Conservation (phyloP, 2,797 vertebrate genomes). For the Cynodonichthys magdalenae region DNA sequence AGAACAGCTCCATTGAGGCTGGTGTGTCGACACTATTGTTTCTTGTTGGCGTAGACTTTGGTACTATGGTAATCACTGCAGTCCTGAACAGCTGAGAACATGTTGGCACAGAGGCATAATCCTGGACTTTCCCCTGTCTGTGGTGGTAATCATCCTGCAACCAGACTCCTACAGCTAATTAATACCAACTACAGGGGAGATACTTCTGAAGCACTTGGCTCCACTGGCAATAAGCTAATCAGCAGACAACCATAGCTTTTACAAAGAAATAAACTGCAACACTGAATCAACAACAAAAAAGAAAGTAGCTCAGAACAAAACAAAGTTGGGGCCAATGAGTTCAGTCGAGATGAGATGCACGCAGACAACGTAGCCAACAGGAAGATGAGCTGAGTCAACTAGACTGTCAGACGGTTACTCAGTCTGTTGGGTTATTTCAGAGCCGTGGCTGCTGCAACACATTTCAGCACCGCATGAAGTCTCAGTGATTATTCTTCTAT, state of each 20-base stretch:
- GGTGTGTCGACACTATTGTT: constrained; percentile 62
- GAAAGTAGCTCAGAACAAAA: constrained; percentile 11
- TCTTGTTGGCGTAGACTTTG: constrained; percentile 58
- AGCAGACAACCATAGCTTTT: constrained; percentile 39
- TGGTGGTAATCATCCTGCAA: constrained; percentile 71
- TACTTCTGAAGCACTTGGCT: constrained; percentile 74
- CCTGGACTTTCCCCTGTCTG: constrained; percentile 70
- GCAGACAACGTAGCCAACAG: constrained; percentile 40
- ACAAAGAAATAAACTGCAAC: constrained; percentile 45
- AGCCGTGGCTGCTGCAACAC: constrained; percentile 15
- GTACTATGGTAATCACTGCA: constrained; percentile 63
- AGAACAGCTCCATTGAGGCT: constrained; percentile 71
- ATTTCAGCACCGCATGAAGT: constrained; percentile 21
- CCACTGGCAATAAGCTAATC: constrained; percentile 70
- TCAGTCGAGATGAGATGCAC: constrained; percentile 40
- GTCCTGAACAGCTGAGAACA: constrained; percentile 63
- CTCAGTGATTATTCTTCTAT: constrained; percentile 7
- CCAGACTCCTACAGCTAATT: constrained; percentile 79
- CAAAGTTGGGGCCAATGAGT: constrained; percentile 19
- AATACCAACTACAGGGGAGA: constrained; percentile 75
- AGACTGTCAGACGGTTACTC: constrained; percentile 36
- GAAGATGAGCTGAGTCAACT: constrained; percentile 48
- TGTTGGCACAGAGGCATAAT: constrained; percentile 74
- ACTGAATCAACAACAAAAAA: constrained; percentile 24
- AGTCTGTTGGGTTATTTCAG: constrained; percentile 40